These are phyloP conservation scores for Odontocerum albicorne DNA, from an alignment of 2,888 invertebrate species.

Conservation along the genomic window DNA sequence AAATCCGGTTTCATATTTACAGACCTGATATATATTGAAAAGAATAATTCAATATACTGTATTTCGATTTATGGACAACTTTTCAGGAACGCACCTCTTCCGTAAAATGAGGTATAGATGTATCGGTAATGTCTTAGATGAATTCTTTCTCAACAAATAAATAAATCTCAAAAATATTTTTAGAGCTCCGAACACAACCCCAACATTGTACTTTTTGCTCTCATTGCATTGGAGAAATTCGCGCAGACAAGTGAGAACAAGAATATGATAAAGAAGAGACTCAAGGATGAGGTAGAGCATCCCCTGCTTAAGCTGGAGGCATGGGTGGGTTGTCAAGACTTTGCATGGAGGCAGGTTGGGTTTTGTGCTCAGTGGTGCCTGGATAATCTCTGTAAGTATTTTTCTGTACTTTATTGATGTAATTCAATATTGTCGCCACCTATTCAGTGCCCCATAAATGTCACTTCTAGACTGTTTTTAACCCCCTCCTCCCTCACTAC, in stretches of 20 bases:
- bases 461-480: no score
- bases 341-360: constrained; percentile 79
- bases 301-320: constrained; percentile 72
- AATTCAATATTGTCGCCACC: constrained; percentile 18
- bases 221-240: constrained; percentile 91
- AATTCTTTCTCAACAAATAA: no score
- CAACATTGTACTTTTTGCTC: constrained; percentile 78
- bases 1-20: no score
- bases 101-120: no score
- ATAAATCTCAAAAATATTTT: no score
- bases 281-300: constrained; percentile 62
- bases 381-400: constrained; percentile 81
- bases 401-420: not conserved
- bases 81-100: no score
- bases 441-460: constrained; percentile 8
- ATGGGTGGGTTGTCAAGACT: constrained; percentile 63
- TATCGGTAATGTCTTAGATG: no score
- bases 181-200: constrained; percentile 66
- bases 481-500: no score
- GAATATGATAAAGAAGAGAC: constrained; percentile 68
- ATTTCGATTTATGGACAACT: no score
- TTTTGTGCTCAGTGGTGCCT: constrained; percentile 93
- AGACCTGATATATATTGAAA: no score
- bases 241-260: constrained; percentile 92
- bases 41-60: no score